Base-by-base conservation (phyloP, 2,113 vertebrate genomes). In the Lycaon pictus region DNA sequence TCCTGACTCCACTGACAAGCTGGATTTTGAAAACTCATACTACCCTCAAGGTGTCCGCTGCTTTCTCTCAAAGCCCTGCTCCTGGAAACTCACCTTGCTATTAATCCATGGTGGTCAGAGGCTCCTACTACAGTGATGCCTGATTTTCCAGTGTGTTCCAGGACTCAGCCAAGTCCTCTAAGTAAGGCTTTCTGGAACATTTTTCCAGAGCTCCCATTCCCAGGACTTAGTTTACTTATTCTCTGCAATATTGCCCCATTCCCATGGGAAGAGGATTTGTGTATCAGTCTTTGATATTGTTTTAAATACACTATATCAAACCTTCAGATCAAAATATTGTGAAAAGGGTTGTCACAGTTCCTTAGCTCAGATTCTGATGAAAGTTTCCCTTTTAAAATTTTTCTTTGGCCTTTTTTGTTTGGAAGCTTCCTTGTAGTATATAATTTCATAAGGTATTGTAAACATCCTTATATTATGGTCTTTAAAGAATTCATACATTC, bases 401-500 rank as follows among this genome's bases (percentile, higher is more conserved):
- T 90, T 4, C 7, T 35, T 43, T 48, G 23, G 8, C 12, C 4
- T 89, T 84, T 81, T 65, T 89, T 32, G 13, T 2, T 80, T 67
- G 7, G 11, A 55, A 56, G 15, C 0, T 74, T 88, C 7, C 17
- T 51, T 83, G 58, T 48, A 72, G 81, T 43, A 48, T n/a, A 82
- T n/a, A 82, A 43, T 82, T 2, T 93, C 63, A 2, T 92, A 15
- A 22, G 53, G 16, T 23, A 3, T 80, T 91, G 0, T 23, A 65
- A 76, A 3, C 5, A 48, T 93, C 20, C 2, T 48, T 20, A 48
- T 37, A 29, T 71, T 32, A 56, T n/a, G 13, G 2, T 65, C 27
- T 79, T 86, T 63, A 51, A 93, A 69, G 37, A 96, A 93, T 65
- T 97, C 43, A 5, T 77, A 51, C 11, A 23, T 97, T 92, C 37